These are phyloP conservation scores for Caenorhabditis uteleia DNA, from an alignment of 2,888 invertebrate species.

Conservation along the genomic window DNA sequence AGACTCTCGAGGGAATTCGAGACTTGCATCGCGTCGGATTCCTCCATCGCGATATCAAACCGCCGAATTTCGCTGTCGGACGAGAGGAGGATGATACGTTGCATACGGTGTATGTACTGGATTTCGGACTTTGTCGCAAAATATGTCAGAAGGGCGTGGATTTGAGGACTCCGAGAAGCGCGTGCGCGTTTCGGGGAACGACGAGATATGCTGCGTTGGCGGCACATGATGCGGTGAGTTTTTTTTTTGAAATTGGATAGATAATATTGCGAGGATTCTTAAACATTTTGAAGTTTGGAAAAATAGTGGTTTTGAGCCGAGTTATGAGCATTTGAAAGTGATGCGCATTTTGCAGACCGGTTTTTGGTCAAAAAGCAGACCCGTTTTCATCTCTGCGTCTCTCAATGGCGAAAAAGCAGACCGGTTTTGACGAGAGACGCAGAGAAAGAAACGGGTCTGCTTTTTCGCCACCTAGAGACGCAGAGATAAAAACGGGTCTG, in stretches of 20 bases:
- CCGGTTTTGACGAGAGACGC: no score
- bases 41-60: slow-evolving; percentile 45
- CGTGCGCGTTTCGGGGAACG: slow-evolving; percentile 42
- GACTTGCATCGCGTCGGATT: slow-evolving; percentile 46
- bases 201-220: slow-evolving; percentile 40
- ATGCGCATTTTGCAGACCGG: no score
- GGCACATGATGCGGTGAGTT: slow-evolving; percentile 24
- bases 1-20: slow-evolving; percentile 41
- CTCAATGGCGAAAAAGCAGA: not conserved
- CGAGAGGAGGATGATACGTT: slow-evolving; percentile 24
- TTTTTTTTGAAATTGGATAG: not conserved
- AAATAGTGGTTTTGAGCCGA: no score
- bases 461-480: no score
- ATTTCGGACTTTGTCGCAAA: slow-evolving; percentile 42
- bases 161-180: slow-evolving; percentile 29
- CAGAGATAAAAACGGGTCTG: no score
- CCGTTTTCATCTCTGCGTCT: no score
- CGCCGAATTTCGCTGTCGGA: slow-evolving; percentile 49
- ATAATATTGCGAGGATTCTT: no score
- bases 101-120: slow-evolving; percentile 40
- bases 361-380: no score
- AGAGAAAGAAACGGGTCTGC: no score
- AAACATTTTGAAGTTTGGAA: no score
- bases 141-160: slow-evolving; percentile 28
- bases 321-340: no score